phyloP scores from a whole-genome alignment of 2,888 invertebrate genomes.

The Pandemis heparana region DNA sequence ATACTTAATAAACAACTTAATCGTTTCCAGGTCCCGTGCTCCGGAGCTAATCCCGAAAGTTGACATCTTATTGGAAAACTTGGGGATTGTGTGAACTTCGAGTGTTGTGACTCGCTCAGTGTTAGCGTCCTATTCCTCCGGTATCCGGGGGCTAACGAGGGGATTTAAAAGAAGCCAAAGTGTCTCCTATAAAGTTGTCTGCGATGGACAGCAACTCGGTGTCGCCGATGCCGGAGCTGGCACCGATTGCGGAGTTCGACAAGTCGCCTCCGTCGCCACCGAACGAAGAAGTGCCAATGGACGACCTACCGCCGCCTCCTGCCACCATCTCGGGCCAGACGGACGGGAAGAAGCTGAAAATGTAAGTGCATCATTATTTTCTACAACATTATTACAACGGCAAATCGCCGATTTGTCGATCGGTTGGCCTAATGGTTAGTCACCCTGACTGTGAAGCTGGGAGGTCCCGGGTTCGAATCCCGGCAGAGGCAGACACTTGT shows the following conservation, averaged over 20 bases:
- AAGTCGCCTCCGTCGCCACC: slow-evolving; percentile 89
- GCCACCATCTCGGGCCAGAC: slow-evolving; percentile 82
- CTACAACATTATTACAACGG: background rate
- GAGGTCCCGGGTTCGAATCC: no score
- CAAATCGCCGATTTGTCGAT: no score
- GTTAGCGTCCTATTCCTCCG: slow-evolving; percentile 59
- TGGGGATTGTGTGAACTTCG: slow-evolving; percentile 41
- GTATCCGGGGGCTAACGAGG: slow-evolving; percentile 62
- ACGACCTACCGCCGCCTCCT: slow-evolving; percentile 88
- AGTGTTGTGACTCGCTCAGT: slow-evolving; percentile 41
- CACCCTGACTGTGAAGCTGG: no score
- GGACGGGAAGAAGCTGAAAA: slow-evolving; percentile 85
- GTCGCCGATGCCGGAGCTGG: slow-evolving; percentile 88
- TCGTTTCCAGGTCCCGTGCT: slow-evolving; percentile 64
- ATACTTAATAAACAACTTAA: slow-evolving; percentile 62
- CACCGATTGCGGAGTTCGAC: slow-evolving; percentile 90
- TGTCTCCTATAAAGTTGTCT: slow-evolving; percentile 85
- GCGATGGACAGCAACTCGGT: slow-evolving; percentile 89
- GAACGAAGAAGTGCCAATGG: slow-evolving; percentile 87
- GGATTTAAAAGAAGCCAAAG: slow-evolving; percentile 73
- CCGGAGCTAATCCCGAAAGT: slow-evolving; percentile 58
- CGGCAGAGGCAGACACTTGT: no score
- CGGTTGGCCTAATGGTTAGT: no score
- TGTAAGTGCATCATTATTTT: slow-evolving; percentile 67
- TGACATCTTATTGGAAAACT: slow-evolving; percentile 55